Evolutionary conservation across 2,797 vertebrate genomes (phyloP).

Genomic region (Platalea minor): DNA sequence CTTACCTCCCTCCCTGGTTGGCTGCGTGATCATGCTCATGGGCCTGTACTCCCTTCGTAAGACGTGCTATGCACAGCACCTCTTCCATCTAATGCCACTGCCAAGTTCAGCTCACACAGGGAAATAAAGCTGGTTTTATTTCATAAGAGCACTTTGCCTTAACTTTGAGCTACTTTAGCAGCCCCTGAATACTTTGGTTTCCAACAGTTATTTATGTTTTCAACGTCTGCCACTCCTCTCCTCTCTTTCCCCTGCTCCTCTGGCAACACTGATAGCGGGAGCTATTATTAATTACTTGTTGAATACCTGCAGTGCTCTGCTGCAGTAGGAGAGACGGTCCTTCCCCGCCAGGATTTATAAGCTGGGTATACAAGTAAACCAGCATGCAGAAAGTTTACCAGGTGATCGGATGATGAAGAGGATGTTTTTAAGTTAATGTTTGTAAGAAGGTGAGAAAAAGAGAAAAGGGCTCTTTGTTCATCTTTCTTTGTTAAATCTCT

Average conservation of each 20-base stretch:
- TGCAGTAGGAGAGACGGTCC: background rate
- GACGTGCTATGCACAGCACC: accelerated
- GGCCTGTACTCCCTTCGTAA: background rate
- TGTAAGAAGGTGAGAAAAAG: background rate
- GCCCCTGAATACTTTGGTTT: background rate
- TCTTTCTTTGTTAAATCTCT: background rate
- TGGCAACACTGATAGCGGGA: background rate
- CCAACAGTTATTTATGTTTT: background rate
- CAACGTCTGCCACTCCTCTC: background rate
- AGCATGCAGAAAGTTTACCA: background rate
- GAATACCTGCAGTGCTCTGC: background rate
- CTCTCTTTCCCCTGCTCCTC: background rate
- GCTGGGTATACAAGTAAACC: background rate
- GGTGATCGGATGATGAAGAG: background rate
- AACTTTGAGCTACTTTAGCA: background rate
- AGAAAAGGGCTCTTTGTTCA: background rate
- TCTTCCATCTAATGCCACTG: background rate
- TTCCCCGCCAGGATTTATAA: background rate
- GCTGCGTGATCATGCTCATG: background rate
- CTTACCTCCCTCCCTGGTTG: background rate
- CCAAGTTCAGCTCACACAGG: background rate
- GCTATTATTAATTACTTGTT: background rate
- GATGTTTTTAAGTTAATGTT: background rate
- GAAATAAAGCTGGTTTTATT: background rate
- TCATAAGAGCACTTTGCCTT: background rate